Base-by-base conservation (phyloP, 2,113 vertebrate genomes). In the Galeopterus variegatus region DNA sequence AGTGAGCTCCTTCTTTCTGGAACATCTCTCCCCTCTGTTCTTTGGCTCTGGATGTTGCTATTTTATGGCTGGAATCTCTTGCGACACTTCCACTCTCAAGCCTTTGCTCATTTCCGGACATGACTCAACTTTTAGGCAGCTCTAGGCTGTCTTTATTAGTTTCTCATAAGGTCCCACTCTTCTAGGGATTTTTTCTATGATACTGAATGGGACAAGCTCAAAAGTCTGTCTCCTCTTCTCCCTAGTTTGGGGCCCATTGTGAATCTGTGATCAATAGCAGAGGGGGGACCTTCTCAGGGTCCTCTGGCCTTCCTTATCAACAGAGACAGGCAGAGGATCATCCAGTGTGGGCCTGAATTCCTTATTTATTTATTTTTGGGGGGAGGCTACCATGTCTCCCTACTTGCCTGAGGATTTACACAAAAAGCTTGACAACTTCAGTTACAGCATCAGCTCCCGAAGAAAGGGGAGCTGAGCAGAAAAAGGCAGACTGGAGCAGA, bases 361-460 rank as follows among this genome's bases (percentile, higher is more conserved):
- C 41, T 41, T 41, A 41, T 41, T 41, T 41, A 41, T 41, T 41
- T 41, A 41, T 41, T 41, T 41, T 41, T 41, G 3, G 41, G 41
- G 41, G 21, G 36, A 19, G 48, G 15, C 18, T 36, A 65, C 15
- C 18, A 48, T 64, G 45, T 48, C 11, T 52, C 58, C 64, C 48
- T 52, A 21, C 28, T 36, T 85, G 19, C 31, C 31, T 85, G 48
- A 14, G 23, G 1, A 31, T 85, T 69, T 33, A 15, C 31, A 45
- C 23, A 28, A 6, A 48, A 33, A 52, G 10, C 18, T 45, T 85
- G 65, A 18, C 26, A 50, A 50, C 45, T 11, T 50, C 18, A 67
- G 15, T 15, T 33, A 3, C 10, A 0, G 1, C 5, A 26, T n/a
- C 45, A 50, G 12, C 24, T 10, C 62, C 62, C 64, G 5, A 3